Evolutionary conservation across 2,113 vertebrate genomes (phyloP).

Genomic region (Clupea harengus): DNA sequence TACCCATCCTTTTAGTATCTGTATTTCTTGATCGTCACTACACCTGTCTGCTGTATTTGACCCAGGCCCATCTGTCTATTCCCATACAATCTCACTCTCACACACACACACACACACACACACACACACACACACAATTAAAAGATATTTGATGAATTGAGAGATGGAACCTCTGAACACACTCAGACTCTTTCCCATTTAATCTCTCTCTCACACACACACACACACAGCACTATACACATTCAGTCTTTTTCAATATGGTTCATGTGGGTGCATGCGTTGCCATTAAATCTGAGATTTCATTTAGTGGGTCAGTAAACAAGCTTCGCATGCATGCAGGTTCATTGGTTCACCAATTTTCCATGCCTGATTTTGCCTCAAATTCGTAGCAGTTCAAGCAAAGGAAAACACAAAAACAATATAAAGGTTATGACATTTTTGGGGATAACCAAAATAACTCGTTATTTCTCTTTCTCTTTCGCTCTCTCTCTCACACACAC

Average conservation of each 20-base stretch:
- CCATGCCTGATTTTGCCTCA: not conserved
- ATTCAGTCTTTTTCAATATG: slow-evolving; percentile 52
- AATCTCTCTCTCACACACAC: slow-evolving; percentile 1
- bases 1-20: too few species aligned
- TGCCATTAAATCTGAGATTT: not conserved
- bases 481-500: not conserved
- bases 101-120: slow-evolving; percentile 46
- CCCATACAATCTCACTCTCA: not conserved
- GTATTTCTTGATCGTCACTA: not conserved
- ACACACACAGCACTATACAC: slow-evolving; percentile 56
- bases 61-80: too few species aligned
- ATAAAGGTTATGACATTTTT: not conserved
- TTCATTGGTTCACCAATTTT: not conserved
- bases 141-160: too few species aligned
- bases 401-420: not conserved
- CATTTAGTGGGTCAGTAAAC: not conserved
- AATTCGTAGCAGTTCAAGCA: not conserved
- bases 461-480: not conserved
- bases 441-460: slow-evolving; percentile 21
- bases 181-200: too few species aligned
- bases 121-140: too few species aligned
- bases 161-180: too few species aligned
- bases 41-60: too few species aligned
- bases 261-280: not conserved
- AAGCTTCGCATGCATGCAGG: not conserved